Base-by-base conservation (phyloP, 2,888 invertebrate species). In the Leucania comma region DNA sequence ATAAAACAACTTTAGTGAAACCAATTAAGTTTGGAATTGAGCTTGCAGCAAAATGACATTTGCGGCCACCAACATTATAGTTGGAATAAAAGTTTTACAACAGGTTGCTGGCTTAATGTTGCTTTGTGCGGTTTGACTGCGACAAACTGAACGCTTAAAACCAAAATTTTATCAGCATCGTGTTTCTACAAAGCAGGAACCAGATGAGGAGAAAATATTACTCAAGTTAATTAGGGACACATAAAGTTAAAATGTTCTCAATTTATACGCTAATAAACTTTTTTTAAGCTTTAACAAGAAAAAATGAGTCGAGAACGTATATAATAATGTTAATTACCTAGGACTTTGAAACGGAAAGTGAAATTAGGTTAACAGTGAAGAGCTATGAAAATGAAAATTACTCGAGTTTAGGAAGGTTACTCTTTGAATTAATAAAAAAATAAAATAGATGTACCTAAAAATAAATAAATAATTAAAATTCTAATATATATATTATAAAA, bases 81-180 rank as follows among this genome's bases (percentile, higher is more conserved):
- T 80, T 80, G 81, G 83, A 87, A 90, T 91, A 90, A 90, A 91
- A 91, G 82, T 92, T 93, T 93, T 89, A 92, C 90, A 90, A 85
- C 90, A 88, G 87, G 88, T 90, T 89, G 88, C 85, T 84, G 87
- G 84, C 86, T 90, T 89, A 84, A 89, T 87, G 88, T 83, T 85
- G 85, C 87, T 89, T 88, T 89, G 89, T 89, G 84, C 24, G 77
- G 81, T 85, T 86, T 82, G 78, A 88, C 85, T 76, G 75, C 78
- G 77, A 83, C 80, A 79, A 83, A 80, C 83, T 82, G 84, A 84
- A 84, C 83, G 80, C 87, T 84, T 90, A 86, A 89, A 90, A 84
- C 82, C 80, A 73, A 85, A 74, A 87, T 88, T 88, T 87, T 87
- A 88, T 89, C 80, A 85, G 75, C 83, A 67, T 38, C 62, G 66